Conservation (phyloP, 1,140 invertebrate species). For the Tetragonula clypearis region DNA sequence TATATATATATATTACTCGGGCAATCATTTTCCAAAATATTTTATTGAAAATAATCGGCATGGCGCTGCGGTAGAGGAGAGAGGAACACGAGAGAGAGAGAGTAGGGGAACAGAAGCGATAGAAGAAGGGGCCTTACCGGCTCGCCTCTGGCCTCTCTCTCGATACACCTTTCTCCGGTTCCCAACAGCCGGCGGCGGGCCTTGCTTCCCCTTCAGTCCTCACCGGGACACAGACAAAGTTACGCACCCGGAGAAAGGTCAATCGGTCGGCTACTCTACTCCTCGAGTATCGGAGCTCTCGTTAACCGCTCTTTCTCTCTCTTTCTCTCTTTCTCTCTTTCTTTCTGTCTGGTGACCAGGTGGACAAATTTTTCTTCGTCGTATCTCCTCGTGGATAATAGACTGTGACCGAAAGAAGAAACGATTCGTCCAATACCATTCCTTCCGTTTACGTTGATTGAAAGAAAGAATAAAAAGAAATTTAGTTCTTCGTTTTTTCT, state of each 20-base stretch:
- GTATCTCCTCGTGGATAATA: not conserved
- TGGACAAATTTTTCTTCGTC: constrained; percentile 28
- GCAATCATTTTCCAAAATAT: not conserved
- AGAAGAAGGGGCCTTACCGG: constrained; percentile 63
- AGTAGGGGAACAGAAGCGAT: constrained; percentile 22
- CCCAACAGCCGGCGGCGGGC: constrained; percentile 66
- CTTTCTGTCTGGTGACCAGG: constrained; percentile 33
- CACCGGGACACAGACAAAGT: constrained; percentile 79
- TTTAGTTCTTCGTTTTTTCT: not conserved
- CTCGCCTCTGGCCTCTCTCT: constrained; percentile 66
- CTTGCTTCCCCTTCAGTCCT: constrained; percentile 74
- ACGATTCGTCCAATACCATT: not conserved
- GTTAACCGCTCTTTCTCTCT: constrained; percentile 9
- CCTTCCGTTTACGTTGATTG: not conserved
- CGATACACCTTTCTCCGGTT: constrained; percentile 80
- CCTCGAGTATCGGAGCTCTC: constrained; percentile 47
- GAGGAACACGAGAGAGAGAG: constrained; percentile 22
- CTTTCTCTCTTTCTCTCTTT: too few species aligned
- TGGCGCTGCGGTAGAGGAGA: constrained; percentile 57
- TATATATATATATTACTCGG: not conserved
- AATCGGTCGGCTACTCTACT: constrained; percentile 64
- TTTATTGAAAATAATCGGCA: not conserved
- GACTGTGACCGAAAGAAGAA: not conserved
- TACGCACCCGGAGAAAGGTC: constrained; percentile 77
- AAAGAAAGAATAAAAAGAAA: not conserved